Evolutionary conservation across 2,113 vertebrate species (phyloP).

Genomic region (Pseudorectes ferrugineus): DNA sequence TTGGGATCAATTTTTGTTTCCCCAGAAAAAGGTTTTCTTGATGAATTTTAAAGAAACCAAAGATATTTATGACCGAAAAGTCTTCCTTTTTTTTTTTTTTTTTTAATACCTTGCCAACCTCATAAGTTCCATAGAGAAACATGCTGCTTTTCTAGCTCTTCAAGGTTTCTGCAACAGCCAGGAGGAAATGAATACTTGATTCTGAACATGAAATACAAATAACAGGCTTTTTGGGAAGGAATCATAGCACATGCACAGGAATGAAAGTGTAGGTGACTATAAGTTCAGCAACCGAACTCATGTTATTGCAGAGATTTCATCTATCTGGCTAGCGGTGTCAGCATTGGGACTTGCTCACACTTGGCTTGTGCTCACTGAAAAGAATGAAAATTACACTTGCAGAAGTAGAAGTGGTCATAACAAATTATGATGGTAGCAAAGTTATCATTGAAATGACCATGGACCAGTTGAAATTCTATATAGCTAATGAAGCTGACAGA

Average conservation of each 20-base stretch:
- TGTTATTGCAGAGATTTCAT: neutral
- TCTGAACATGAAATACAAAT: neutral
- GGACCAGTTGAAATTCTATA: neutral
- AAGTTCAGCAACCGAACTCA: neutral
- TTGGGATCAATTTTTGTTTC: neutral
- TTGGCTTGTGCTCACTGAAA: neutral
- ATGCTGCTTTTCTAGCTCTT: neutral
- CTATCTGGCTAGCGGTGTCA: neutral
- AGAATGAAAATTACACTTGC: neutral
- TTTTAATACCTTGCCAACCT: accelerated
- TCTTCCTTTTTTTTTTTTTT: neutral
- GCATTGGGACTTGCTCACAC: neutral
- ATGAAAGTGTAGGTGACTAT: neutral
- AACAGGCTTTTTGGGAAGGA: neutral
- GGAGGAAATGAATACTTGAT: neutral
- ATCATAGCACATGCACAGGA: neutral
- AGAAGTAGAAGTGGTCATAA: neutral
- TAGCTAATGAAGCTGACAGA: neutral
- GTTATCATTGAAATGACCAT: neutral
- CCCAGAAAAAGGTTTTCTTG: neutral
- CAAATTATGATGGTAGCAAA: neutral
- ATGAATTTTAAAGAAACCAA: neutral
- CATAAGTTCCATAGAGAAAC: neutral
- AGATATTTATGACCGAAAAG: neutral
- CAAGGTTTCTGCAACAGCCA: neutral